Conservation (phyloP, 2,888 invertebrate species). For the Bombyx huttoni region DNA sequence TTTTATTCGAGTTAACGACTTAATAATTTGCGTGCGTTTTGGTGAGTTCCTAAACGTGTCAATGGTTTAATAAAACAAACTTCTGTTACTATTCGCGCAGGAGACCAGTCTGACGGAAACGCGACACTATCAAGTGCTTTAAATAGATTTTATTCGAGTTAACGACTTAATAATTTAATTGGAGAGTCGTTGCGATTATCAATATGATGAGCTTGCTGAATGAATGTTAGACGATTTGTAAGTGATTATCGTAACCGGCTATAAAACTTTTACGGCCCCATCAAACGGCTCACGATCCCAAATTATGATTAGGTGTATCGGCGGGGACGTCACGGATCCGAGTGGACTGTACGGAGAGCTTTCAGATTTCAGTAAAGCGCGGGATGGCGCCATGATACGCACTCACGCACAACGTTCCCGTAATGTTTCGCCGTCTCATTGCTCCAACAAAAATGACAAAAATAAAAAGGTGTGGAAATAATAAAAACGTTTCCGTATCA, state of each 20-base stretch:
- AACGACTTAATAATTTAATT: slow-evolving; percentile 6
- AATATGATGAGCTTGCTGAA: neutral
- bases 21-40: no score
- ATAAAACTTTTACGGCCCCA: slow-evolving; percentile 3
- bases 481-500: neutral
- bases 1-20: slow-evolving; percentile 3
- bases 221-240: neutral
- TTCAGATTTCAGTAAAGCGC: slow-evolving; percentile 41
- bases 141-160: slow-evolving; percentile 8
- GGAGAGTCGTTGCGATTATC: slow-evolving; percentile 5
- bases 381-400: slow-evolving; percentile 29
- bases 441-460: slow-evolving; percentile 31
- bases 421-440: slow-evolving; percentile 13
- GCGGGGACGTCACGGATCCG: slow-evolving; percentile 26
- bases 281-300: slow-evolving; percentile 14
- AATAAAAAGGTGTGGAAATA: slow-evolving; percentile 22
- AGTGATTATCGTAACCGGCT: neutral
- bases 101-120: slow-evolving; percentile 15
- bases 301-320: slow-evolving; percentile 24
- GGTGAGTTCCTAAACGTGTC: no score
- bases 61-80: neutral
- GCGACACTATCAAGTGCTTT: slow-evolving; percentile 16
- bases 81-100: slow-evolving; percentile 23
- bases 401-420: slow-evolving; percentile 26
- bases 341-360: slow-evolving; percentile 14